Evolutionary conservation across 1,140 invertebrate genomes (phyloP), one percentile per base, ranked within the genome.

Genomic region (Neodiprion pinetum): DNA sequence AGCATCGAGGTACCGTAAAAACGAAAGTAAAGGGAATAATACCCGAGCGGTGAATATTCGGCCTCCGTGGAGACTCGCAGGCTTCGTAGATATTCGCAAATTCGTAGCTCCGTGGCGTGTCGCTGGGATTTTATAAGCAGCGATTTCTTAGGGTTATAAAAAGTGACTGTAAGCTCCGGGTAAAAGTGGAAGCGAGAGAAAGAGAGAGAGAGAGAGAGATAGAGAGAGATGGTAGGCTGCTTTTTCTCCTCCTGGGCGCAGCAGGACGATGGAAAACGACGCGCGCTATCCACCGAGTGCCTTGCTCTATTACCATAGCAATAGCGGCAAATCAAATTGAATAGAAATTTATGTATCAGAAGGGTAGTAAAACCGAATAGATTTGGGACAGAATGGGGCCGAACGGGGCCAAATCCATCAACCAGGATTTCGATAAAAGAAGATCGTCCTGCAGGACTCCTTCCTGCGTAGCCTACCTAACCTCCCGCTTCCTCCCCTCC

Each of bases 311-410:
- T 82, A 84, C 81, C 82, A 84, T 84, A 84, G 81, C 81, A 83
- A 84, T 83, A 77, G 82, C 73, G 81, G 81, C 81, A 84, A 85
- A 84, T 85, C 80, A 84, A 84, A 82, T 84, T 81, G 79, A 84
- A 85, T 85, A 84, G 82, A 85, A 85, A 84, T 85, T 84, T 84
- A 85, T 85, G 83, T 85, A 84, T 85, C 82, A 81, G 82, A 83
- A 83, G 73, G 72, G 83, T 78, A 85, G 83, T 85, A 85, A 85
- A 85, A 83, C 75, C 82, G 80, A 82, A 85, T 85, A 82, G 82
- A 85, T 85, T 85, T 82, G 78, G 79, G 53, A 40, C 28, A 40
- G 28, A 40, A 40, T 40, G 28, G 74, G 76, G 67, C 73, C 76
- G 80, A 81, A 81, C 77, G 75, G 78, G 74, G 81, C 77, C 76